These are phyloP conservation scores for Aldrovandia affinis DNA, from an alignment of 2,797 vertebrate species.

Conservation along the genomic window DNA sequence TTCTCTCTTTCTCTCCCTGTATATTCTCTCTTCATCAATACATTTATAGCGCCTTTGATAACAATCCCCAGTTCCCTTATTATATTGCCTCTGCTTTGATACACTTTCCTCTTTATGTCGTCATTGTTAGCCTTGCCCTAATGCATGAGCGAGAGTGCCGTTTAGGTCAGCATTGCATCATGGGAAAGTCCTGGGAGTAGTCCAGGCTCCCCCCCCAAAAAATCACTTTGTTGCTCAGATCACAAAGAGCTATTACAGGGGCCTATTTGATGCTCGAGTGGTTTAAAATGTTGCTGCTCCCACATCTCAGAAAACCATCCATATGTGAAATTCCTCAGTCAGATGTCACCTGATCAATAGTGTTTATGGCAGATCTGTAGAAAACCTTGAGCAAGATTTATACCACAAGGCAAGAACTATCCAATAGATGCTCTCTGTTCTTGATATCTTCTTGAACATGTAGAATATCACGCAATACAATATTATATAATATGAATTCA, in stretches of 20 bases:
- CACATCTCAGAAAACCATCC: background rate
- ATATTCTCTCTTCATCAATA: conserved; percentile 23
- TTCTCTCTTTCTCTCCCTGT: background rate
- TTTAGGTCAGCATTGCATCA: background rate
- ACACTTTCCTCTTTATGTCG: background rate
- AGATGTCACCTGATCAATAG: background rate
- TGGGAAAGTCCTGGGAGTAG: background rate
- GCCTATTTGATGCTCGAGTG: conserved; percentile 14
- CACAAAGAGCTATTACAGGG: background rate
- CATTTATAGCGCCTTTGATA: conserved; percentile 8
- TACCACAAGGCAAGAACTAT: background rate
- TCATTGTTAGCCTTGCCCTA: too few relatives aligned
- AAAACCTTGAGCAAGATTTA: background rate
- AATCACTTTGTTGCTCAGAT: background rate
- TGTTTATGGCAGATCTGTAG: background rate
- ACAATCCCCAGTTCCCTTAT: background rate
- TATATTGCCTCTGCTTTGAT: conserved; percentile 19
- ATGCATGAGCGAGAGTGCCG: background rate
- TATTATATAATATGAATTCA: too few relatives aligned
- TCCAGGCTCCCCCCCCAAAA: background rate
- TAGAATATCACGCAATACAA: background rate
- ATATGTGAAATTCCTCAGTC: conserved; percentile 1
- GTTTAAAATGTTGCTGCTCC: conserved; percentile 5
- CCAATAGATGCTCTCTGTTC: background rate
- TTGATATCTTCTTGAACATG: background rate